A percentile compares a stretch with the other conserved stretches of the same genome.
Conservation (phyloP, 2,113 vertebrate species). For the Campylomormyrus tamandua region DNA sequence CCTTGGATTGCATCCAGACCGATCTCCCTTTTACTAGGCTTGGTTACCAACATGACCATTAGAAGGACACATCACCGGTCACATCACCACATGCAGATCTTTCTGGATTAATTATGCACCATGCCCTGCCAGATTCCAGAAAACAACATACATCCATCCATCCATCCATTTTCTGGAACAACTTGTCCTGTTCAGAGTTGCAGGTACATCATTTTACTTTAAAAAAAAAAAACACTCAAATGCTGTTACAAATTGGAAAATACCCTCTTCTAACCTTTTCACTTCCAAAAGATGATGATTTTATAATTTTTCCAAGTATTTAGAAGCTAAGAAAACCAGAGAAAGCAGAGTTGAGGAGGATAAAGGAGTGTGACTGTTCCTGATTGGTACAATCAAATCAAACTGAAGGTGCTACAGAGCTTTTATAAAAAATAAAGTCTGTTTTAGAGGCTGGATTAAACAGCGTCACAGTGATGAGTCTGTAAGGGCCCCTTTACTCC, state of each 20-base stretch:
- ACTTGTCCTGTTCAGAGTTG: background rate
- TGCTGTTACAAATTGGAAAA: background rate
- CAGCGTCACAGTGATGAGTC: background rate
- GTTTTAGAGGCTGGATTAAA: slow-evolving; percentile 40
- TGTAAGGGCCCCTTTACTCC: background rate
- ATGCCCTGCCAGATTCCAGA: slow-evolving; percentile 29
- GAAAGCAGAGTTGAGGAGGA: slow-evolving; percentile 24
- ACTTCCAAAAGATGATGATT: background rate
- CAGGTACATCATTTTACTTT: background rate
- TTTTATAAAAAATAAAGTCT: slow-evolving; percentile 35
- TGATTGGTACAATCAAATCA: slow-evolving; percentile 32
- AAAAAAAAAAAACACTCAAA: background rate
- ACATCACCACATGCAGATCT: background rate
- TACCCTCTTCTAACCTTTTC: background rate
- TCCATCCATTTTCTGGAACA: background rate
- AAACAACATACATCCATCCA: no score
- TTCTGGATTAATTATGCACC: background rate
- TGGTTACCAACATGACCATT: slow-evolving; percentile 21
- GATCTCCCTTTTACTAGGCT: slow-evolving; percentile 54
- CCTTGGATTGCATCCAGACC: slow-evolving; percentile 39
- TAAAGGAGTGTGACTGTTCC: background rate
- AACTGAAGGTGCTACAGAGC: slow-evolving; percentile 24
- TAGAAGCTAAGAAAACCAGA: slow-evolving; percentile 38
- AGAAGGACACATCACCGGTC: background rate
- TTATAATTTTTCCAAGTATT: background rate